These are phyloP conservation scores for Leptinotarsa defecta DNA, from an alignment of 1,140 invertebrate genomes.

Conservation along the genomic window DNA sequence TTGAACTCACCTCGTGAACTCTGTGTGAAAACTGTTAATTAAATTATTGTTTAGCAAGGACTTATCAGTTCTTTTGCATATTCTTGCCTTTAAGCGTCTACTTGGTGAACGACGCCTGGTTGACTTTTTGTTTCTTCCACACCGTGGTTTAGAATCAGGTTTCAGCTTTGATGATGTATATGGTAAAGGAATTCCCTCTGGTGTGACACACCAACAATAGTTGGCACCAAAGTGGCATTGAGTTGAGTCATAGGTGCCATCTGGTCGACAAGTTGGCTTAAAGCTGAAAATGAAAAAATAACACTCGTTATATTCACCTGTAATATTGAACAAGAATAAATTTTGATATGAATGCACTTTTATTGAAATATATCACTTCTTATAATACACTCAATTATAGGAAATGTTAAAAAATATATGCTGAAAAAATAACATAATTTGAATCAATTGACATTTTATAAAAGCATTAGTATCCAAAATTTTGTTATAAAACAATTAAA, in stretches of 20 bases:
- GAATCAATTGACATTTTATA: too few relatives aligned
- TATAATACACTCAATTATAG: too few relatives aligned
- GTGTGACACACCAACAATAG: slow-evolving; percentile 84
- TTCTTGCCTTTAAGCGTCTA: slow-evolving; percentile 44
- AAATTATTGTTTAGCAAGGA: slow-evolving; percentile 80
- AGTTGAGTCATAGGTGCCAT: slow-evolving; percentile 80
- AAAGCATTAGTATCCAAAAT: too few relatives aligned
- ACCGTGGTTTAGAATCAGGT: slow-evolving; percentile 70
- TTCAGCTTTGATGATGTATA: slow-evolving; percentile 69
- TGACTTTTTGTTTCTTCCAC: slow-evolving; percentile 42
- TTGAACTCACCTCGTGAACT: slow-evolving; percentile 64
- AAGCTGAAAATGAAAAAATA: slow-evolving; percentile 29
- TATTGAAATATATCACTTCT: too few relatives aligned
- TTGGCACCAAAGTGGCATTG: slow-evolving; percentile 81
- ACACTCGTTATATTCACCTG: too few relatives aligned
- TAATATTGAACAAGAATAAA: too few relatives aligned
- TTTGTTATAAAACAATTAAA: too few relatives aligned
- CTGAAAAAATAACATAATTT: too few relatives aligned
- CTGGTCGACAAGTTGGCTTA: slow-evolving; percentile 72
- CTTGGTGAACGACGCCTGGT: slow-evolving; percentile 37
- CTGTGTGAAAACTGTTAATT: slow-evolving; percentile 79
- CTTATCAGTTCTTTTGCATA: slow-evolving; percentile 74
- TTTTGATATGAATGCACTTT: too few relatives aligned
- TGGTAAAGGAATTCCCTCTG: slow-evolving; percentile 74
- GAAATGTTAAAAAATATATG: too few relatives aligned